Conservation (phyloP, 2,888 invertebrate species). For the Drosophila paucipuncta region DNA sequence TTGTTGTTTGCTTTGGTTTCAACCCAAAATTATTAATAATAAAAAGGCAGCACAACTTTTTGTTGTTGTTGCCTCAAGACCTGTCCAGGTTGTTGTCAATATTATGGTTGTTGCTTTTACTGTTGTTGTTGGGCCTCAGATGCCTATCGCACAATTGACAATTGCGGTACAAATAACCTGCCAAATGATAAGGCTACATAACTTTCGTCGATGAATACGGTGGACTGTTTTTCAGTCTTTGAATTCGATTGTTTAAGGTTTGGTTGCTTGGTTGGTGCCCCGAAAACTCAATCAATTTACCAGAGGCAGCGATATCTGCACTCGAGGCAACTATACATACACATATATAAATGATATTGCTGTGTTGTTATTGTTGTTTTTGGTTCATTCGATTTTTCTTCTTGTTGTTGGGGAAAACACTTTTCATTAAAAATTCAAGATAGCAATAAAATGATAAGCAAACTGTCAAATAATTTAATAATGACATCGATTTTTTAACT, state of each 20-base stretch:
- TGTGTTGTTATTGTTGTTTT: slow-evolving; percentile 15
- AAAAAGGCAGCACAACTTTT: slow-evolving; percentile 38
- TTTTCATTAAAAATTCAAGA: slow-evolving; percentile 75
- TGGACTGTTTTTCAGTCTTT: slow-evolving; percentile 45
- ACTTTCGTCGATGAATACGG: slow-evolving; percentile 55
- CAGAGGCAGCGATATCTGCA: slow-evolving; percentile 62
- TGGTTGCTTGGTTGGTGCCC: slow-evolving; percentile 20
- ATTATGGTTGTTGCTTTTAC: slow-evolving; percentile 25
- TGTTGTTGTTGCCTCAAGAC: slow-evolving; percentile 44
- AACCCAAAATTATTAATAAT: slow-evolving; percentile 56
- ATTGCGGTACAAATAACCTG: slow-evolving; percentile 71
- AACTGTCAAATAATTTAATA: slow-evolving; percentile 60
- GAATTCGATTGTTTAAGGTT: slow-evolving; percentile 60
- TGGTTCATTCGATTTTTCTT: slow-evolving; percentile 23
- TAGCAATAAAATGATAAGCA: slow-evolving; percentile 79
- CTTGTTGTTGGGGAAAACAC: slow-evolving; percentile 61
- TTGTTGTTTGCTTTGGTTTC: slow-evolving; percentile 47
- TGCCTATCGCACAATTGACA: slow-evolving; percentile 78
- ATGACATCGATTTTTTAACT: slow-evolving; percentile 20
- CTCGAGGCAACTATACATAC: slow-evolving; percentile 9
- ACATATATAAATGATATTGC: slow-evolving; percentile 10
- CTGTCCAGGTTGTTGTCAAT: slow-evolving; percentile 47
- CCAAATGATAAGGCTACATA: slow-evolving; percentile 70
- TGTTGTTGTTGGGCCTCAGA: slow-evolving; percentile 40
- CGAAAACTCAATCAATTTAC: slow-evolving; percentile 80